Conservation (phyloP, 2,113 vertebrate genomes). For the Istiophorus platypterus region DNA sequence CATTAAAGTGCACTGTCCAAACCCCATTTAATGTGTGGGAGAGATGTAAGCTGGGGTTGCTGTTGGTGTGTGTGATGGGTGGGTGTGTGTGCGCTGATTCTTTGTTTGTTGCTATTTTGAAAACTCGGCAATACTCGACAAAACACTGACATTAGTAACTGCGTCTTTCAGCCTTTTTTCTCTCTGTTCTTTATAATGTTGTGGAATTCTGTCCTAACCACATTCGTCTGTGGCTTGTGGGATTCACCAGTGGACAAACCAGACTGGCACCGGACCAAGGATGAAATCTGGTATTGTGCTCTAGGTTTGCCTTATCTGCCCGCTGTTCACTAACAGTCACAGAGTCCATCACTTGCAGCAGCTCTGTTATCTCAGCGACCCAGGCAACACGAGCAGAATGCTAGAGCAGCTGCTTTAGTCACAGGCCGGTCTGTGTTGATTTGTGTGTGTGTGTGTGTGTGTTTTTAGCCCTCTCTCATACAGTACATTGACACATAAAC, state of each 20-base stretch:
- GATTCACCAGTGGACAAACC: constrained; percentile 68
- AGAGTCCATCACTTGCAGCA: constrained; percentile 74
- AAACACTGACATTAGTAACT: constrained; percentile 10
- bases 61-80: neutral
- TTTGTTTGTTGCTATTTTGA: constrained; percentile 17
- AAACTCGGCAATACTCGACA: constrained; percentile 14
- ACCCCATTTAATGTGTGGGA: constrained; percentile 13
- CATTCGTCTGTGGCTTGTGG: constrained; percentile 64
- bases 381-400: constrained; percentile 72
- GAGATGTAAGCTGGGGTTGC: neutral
- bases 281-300: constrained; percentile 74
- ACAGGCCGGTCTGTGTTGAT: constrained; percentile 41
- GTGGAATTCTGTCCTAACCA: constrained; percentile 39
- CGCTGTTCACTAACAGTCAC: constrained; percentile 77
- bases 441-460: constrained; percentile 11
- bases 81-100: neutral
- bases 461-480: constrained; percentile 1
- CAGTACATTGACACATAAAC: constrained; percentile 39
- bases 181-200: constrained; percentile 34
- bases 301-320: constrained; percentile 74
- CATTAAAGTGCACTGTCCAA: constrained; percentile 17
- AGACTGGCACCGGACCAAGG: constrained; percentile 66
- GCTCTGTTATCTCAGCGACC: constrained; percentile 75
- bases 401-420: constrained; percentile 59
- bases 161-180: constrained; percentile 20